Evolutionary conservation across 1,140 invertebrate genomes (phyloP).

Genomic region (Formica selysi): DNA sequence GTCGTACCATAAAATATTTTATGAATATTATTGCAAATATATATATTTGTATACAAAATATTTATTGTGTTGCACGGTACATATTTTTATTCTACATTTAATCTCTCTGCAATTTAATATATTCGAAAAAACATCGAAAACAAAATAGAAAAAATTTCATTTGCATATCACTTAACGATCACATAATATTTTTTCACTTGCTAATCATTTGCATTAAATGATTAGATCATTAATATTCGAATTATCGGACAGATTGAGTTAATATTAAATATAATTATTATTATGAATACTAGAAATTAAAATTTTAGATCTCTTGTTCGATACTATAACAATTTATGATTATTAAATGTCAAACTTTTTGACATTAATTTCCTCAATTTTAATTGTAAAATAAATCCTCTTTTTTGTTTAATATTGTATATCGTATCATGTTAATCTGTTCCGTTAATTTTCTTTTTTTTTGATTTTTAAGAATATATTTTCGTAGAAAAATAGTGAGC

Average conservation of each 20-base stretch:
- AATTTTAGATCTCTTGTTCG: not conserved
- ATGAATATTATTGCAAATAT: not conserved
- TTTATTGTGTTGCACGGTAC: no score
- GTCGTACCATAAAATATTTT: conserved; percentile 3
- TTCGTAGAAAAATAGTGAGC: no score
- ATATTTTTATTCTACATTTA: no score
- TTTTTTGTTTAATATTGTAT: no score
- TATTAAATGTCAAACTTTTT: no score
- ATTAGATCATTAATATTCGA: not conserved
- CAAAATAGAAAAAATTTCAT: not conserved
- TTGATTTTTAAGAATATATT: no score
- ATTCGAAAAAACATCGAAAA: not conserved
- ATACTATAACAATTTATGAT: no score
- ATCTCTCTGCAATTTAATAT: not conserved
- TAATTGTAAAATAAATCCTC: no score
- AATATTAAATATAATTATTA: not conserved
- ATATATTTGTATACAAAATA: no score
- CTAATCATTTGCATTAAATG: not conserved
- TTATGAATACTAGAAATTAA: not conserved
- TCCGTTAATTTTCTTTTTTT: no score
- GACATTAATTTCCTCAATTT: no score
- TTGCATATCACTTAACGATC: not conserved
- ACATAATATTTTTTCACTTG: not conserved
- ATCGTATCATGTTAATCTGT: no score
- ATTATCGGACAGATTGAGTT: not conserved